Percentiles rank a stretch among this genome's conserved stretches.
Evolutionary conservation across 2,888 invertebrate genomes (phyloP).

Genomic region (Micropterix aruncella): DNA sequence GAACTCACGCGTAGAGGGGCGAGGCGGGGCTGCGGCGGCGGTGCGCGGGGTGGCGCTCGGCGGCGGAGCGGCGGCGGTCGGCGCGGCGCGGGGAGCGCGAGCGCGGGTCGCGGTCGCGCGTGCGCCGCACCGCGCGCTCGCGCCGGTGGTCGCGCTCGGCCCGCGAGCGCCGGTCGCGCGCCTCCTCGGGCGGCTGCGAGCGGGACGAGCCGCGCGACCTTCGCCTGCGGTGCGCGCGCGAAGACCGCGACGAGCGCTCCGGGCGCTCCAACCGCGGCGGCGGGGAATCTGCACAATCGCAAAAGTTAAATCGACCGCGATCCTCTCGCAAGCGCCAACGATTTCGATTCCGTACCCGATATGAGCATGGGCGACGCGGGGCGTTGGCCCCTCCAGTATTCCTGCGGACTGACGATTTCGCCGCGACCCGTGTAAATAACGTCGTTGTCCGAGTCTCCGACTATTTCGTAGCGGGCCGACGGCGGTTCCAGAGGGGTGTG

Average conservation of each 20-base stretch:
- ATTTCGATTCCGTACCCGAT: constrained; percentile 19
- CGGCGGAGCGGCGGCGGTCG: constrained; percentile 20
- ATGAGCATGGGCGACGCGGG: constrained; percentile 28
- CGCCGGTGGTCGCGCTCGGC: too few species aligned
- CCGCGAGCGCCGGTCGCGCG: constrained; percentile 4
- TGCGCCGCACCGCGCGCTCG: constrained; percentile 2
- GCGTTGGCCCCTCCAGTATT: constrained; percentile 28
- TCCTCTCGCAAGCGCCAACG: neutral
- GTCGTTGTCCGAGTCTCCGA: constrained; percentile 32
- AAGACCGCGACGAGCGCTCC: constrained; percentile 7
- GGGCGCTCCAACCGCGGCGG: constrained; percentile 7
- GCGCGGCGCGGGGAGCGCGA: constrained; percentile 24
- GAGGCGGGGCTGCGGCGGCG: constrained; percentile 17
- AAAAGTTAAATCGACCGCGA: neutral
- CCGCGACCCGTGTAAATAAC: constrained; percentile 24
- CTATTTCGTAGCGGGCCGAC: constrained; percentile 32
- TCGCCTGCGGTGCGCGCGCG: constrained; percentile 6
- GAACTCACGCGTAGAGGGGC: constrained; percentile 6
- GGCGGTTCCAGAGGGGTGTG: constrained; percentile 55
- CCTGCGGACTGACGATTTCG: constrained; percentile 14
- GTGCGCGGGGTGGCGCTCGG: constrained; percentile 17
- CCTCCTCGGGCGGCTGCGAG: constrained; percentile 6
- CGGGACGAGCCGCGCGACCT: constrained; percentile 1
- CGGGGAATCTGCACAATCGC: constrained; percentile 7
- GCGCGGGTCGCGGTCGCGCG: constrained; percentile 11